These are phyloP conservation scores for Ciconia stormi DNA, from an alignment of 2,113 vertebrate species.

Conservation along the genomic window DNA sequence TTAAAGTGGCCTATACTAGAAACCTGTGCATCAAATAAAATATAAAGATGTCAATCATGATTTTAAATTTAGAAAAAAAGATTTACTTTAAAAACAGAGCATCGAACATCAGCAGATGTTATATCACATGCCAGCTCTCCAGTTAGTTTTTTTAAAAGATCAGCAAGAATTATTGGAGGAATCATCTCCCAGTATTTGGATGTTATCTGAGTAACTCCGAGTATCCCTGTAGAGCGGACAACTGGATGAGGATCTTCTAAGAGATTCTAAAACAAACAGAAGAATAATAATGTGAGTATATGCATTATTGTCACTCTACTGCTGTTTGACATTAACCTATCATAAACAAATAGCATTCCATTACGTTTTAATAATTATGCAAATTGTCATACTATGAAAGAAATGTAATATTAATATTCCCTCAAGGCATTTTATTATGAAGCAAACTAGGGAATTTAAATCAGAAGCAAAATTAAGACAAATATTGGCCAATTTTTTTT, in stretches of 20 bases:
- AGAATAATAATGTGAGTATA: neutral
- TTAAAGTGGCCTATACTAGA: neutral
- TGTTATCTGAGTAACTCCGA: conserved; percentile 89
- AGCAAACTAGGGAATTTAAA: neutral
- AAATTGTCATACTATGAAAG: neutral
- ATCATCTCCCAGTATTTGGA: conserved; percentile 93
- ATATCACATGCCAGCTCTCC: conserved; percentile 80
- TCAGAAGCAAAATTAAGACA: neutral
- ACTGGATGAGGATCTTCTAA: conserved; percentile 88
- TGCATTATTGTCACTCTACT: neutral
- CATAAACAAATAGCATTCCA: neutral
- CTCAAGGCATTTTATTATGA: neutral
- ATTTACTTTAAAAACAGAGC: conserved; percentile 90
- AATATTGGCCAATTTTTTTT: neutral
- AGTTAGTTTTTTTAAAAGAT: conserved; percentile 87
- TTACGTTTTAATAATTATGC: neutral
- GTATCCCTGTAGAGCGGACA: conserved; percentile 85
- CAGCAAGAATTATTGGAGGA: conserved; percentile 82
- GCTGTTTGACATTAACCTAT: neutral
- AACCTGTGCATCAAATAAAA: neutral
- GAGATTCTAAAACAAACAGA: conserved; percentile 76
- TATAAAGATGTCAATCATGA: neutral
- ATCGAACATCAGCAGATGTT: conserved; percentile 90
- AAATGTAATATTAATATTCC: neutral
- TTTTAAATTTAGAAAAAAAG: neutral